A percentile compares a stretch with the other conserved stretches of the same genome.
Conservation (phyloP, 2,888 invertebrate species). For the Masnerella sp. region DNA sequence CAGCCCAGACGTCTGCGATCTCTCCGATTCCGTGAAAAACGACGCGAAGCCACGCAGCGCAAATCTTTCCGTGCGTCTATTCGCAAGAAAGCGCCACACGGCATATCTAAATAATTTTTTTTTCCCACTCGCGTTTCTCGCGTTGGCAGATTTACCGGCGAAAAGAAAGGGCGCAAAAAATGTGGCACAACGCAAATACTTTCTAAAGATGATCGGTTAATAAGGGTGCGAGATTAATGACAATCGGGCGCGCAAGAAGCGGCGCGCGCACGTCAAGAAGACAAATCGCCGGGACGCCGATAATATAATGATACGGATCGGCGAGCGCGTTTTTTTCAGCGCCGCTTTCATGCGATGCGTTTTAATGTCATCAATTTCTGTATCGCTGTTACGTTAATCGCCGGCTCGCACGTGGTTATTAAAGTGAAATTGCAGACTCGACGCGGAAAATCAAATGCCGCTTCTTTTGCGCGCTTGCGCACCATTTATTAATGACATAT, state of each 20-base stretch:
- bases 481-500: constrained; percentile 20
- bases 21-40: constrained; percentile 25
- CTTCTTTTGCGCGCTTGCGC: constrained; percentile 19
- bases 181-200: constrained; percentile 24
- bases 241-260: constrained; percentile 17
- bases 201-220: constrained; percentile 32
- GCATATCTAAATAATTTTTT: constrained; percentile 5
- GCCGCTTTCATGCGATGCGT: constrained; percentile 24
- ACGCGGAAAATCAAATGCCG: constrained; percentile 35
- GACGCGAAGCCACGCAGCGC: constrained; percentile 20
- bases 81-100: too few species aligned
- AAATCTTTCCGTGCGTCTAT: constrained; percentile 19
- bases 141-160: neutral
- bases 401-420: constrained; percentile 27
- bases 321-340: constrained; percentile 1
- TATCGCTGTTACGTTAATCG: constrained; percentile 47
- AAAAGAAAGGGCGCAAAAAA: constrained; percentile 20
- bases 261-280: constrained; percentile 14
- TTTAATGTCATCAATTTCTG: constrained; percentile 46
- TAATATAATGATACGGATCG: constrained; percentile 21
- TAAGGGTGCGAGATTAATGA: constrained; percentile 27
- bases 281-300: constrained; percentile 26
- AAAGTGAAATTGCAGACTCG: constrained; percentile 42
- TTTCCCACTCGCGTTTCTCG: constrained; percentile 4
- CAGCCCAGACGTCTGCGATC: constrained; percentile 29